Percentiles rank a stretch among this genome's conserved stretches.
phyloP scores from a whole-genome alignment of 1,140 invertebrate genomes.

The Centruroides vittatus region DNA sequence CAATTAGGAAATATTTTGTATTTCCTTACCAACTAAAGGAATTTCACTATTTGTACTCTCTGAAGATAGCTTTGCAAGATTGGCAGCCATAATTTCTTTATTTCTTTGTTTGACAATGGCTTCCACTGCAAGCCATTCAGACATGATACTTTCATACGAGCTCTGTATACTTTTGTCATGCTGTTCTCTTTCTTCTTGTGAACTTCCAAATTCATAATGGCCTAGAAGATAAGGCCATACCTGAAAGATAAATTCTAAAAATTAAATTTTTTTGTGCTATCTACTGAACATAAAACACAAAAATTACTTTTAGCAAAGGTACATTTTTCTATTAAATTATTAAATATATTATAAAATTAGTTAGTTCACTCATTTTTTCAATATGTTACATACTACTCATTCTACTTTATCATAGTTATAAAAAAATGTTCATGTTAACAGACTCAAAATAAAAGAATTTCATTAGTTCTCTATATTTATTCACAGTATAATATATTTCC shows the following conservation, averaged over 20 bases:
- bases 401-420: too few species aligned
- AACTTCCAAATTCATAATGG: slow-evolving; percentile 67
- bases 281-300: too few species aligned
- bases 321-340: too few species aligned
- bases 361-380: too few species aligned
- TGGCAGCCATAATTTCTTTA: slow-evolving; percentile 47
- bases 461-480: too few species aligned
- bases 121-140: slow-evolving; percentile 85
- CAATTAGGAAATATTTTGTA: neutral
- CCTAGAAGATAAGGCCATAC: slow-evolving; percentile 84
- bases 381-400: too few species aligned
- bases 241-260: slow-evolving; percentile 23
- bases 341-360: too few species aligned
- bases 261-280: too few species aligned
- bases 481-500: too few species aligned
- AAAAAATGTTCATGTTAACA: too few species aligned
- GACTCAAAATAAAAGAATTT: too few species aligned
- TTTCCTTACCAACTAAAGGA: slow-evolving; percentile 27
- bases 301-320: too few species aligned
- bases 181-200: slow-evolving; percentile 46
- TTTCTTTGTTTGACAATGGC: slow-evolving; percentile 76
- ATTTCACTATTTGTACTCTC: slow-evolving; percentile 36
- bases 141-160: slow-evolving; percentile 77
- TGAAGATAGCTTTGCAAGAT: slow-evolving; percentile 41
- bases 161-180: slow-evolving; percentile 49